Evolutionary conservation across 2,888 invertebrate genomes (phyloP), one percentile per base, ranked within the genome.

Genomic region (Euspilapteryx auroguttella): DNA sequence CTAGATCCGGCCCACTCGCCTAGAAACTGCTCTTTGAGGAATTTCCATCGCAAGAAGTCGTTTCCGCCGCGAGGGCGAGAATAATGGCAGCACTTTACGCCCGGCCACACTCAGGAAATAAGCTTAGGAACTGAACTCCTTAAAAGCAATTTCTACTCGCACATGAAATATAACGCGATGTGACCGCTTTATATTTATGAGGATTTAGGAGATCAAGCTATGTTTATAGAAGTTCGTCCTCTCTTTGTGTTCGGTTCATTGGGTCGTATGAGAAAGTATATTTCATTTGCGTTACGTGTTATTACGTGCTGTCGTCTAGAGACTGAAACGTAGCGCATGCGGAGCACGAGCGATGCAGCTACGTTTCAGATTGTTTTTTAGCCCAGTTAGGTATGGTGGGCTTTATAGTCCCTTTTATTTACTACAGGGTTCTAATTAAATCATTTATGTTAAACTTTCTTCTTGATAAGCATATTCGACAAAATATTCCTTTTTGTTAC

Each of bases 111-210:
- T 52, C 66, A 64, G 73, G 73, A 73, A 75, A 73, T 75, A 73
- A 75, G 73, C 75, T 73, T 68, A 66, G 61, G 59, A 71, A 73
- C 68, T 71, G 59, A 71, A 73, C 68, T 71, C 57, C 59, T 56
- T 75, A 71, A 75, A 73, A 75, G 75, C 71, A 64, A 71, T 71
- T 71, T 51, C 59, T 53, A 41, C 62, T 66, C 63, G 37, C 66
- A 61, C 58, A 65, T 68, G 64, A 71, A 71, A 71, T 73, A 71
- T 73, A 66, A 69, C 52, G 55, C 55, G 50, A 51, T 55, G 58
- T 58, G 66, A 63, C 62, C 63, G 59, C 57, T 68, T 57, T 58
- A 62, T 68, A 69, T 69, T 68, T 66, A 68, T 71, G 62, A 63
- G 71, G 69, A 62, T 62, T 66, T 65, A 52, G 53, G 46, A 53